Percentiles rank a stretch among this genome's conserved stretches.
Evolutionary conservation across 2,888 invertebrate genomes (phyloP).

Genomic region (Plebejus melissa): DNA sequence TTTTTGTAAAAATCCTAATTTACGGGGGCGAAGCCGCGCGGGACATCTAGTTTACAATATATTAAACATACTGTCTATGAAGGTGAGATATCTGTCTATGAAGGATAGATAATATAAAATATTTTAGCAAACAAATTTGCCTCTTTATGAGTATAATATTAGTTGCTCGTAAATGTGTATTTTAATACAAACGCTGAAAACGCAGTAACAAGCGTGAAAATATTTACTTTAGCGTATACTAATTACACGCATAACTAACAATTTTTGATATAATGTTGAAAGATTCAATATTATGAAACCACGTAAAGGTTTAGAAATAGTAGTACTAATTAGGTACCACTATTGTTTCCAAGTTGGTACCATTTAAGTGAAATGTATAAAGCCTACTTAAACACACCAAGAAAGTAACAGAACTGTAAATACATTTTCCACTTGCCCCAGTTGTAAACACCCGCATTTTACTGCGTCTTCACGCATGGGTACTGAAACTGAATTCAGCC

Average conservation of each 20-base stretch:
- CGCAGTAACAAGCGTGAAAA: not conserved
- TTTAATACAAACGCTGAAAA: not conserved
- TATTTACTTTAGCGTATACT: not conserved
- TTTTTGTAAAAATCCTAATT: no score
- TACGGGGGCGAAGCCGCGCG: no score
- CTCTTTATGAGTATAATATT: not conserved
- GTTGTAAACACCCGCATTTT: slow-evolving; percentile 19
- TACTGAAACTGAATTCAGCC: slow-evolving; percentile 17
- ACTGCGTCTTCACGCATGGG: slow-evolving; percentile 19
- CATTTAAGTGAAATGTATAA: not conserved
- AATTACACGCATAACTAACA: not conserved
- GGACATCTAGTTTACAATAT: not conserved
- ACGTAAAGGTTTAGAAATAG: no score
- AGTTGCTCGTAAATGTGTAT: not conserved
- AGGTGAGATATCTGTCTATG: no score
- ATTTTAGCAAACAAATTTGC: not conserved
- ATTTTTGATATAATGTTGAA: not conserved
- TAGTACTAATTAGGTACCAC: not conserved
- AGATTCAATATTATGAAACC: not conserved
- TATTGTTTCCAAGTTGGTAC: not conserved
- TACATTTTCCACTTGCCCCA: slow-evolving; percentile 4
- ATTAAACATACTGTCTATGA: not conserved
- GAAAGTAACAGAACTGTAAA: slow-evolving; percentile 9
- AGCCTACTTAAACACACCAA: not conserved
- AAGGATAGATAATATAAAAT: no score